Conservation (phyloP, 2,888 invertebrate genomes). For the Cacoxenus indagator region DNA sequence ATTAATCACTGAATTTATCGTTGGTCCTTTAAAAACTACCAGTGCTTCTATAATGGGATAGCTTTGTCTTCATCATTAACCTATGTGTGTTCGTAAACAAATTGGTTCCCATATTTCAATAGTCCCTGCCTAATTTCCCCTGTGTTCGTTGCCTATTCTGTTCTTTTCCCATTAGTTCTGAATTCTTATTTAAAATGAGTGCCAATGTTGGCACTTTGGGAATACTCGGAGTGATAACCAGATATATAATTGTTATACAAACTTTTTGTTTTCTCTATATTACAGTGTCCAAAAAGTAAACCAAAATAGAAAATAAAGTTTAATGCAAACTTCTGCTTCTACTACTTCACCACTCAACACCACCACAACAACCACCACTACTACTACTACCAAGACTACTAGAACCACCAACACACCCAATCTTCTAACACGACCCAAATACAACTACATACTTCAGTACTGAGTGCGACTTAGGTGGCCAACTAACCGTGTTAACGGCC, state of each 20-base stretch:
- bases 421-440: constrained; percentile 36
- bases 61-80: not conserved
- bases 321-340: constrained; percentile 43
- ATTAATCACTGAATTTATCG: too few species aligned
- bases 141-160: not conserved
- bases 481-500: too few species aligned
- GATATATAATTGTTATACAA: not conserved
- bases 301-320: constrained; percentile 47
- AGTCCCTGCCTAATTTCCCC: not conserved
- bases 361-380: constrained; percentile 45
- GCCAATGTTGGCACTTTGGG: not conserved
- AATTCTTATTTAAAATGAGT: not conserved
- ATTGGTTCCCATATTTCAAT: not conserved
- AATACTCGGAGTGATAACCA: not conserved
- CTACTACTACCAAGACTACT: constrained; percentile 26
- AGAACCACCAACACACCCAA: constrained; percentile 40
- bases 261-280: constrained; percentile 59
- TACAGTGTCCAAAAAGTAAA: constrained; percentile 68
- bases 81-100: too few species aligned
- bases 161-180: not conserved
- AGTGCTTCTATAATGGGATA: too few species aligned
- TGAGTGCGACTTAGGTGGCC: not conserved
- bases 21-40: too few species aligned
- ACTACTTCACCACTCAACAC: constrained; percentile 34
- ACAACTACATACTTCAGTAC: not conserved